phyloP scores from a whole-genome alignment of 2,888 invertebrate genomes.

The Cyclophora punctaria region DNA sequence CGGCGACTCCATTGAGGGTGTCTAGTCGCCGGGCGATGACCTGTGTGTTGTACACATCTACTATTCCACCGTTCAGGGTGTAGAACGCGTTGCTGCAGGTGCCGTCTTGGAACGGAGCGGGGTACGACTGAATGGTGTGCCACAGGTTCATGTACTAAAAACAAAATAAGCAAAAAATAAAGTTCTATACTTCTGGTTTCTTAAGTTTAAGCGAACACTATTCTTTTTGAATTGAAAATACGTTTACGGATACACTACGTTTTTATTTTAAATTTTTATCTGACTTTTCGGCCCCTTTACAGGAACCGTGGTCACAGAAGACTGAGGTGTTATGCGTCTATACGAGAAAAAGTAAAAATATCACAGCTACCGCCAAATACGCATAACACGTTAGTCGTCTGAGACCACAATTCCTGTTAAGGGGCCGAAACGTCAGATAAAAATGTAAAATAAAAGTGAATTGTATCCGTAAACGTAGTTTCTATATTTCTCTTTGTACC shows the following conservation, averaged over 20 bases:
- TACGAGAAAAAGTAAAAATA: too few species aligned
- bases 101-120: slow-evolving; percentile 48
- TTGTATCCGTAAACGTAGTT: background rate
- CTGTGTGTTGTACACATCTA: slow-evolving; percentile 48
- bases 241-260: too few species aligned
- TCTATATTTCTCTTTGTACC: slow-evolving; percentile 30
- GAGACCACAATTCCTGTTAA: too few species aligned
- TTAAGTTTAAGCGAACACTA: background rate
- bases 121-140: slow-evolving; percentile 55
- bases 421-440: too few species aligned
- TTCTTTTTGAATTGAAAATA: too few species aligned
- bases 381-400: too few species aligned
- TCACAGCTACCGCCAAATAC: too few species aligned
- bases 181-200: background rate
- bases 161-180: background rate
- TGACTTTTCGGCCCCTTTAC: too few species aligned
- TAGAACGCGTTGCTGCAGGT: slow-evolving; percentile 48
- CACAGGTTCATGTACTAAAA: slow-evolving; percentile 49
- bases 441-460: too few species aligned
- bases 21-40: slow-evolving; percentile 41
- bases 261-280: too few species aligned
- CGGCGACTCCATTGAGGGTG: slow-evolving; percentile 40
- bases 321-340: too few species aligned
- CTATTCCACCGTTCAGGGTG: slow-evolving; percentile 20
- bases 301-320: too few species aligned